Evolutionary conservation across 1,140 invertebrate species (phyloP), one percentile per base, ranked within the genome.

Genomic region (Drosophila santomea): DNA sequence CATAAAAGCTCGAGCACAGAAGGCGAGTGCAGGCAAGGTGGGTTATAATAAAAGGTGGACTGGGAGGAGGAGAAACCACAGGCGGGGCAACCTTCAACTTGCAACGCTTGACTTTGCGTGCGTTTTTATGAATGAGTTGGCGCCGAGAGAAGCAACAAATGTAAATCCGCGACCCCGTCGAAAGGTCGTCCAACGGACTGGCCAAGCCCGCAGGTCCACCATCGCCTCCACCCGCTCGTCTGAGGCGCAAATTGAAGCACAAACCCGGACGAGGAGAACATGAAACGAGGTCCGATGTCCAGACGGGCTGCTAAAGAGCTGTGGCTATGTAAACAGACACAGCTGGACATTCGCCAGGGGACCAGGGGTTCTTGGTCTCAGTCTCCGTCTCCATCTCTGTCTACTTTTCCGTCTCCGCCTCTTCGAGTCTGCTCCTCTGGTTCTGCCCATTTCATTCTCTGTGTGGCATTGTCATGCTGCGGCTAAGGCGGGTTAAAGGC

Each of bases 101-200:
- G 79, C 66, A 75, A 54, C 74, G 78, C 61, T 68, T 62, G 51
- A 67, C 45, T 86, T 76, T 86, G 83, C 83, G 79, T 88, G 83
- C 63, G 58, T 74, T 89, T 89, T 89, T 89, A 89, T 89, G 84
- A 89, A 89, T 89, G 84, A 75, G 68, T 57, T 58, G 51, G 51
- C 64, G 63, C 47, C 64, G 12, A 66, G 64, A 35, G 39, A 10
- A 78, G 76, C 83, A 84, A 80, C 82, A 86, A 88, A 84, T 88
- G 84, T 84, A 80, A 83, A 78, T 80, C 76, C 62, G 66, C 84
- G 80, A 78, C 84, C 84, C 84, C 73, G 69, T 74, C 38, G 51
- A 84, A 89, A 80, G 84, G 77, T 78, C 80, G 58, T 56, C 57
- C 61, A 55, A 54, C 41, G 47, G 54, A 36, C 75, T 50, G 55